Evolutionary conservation across 2,113 vertebrate genomes (phyloP), one percentile per base, ranked within the genome.

Genomic region (Odontesthes bonariensis): DNA sequence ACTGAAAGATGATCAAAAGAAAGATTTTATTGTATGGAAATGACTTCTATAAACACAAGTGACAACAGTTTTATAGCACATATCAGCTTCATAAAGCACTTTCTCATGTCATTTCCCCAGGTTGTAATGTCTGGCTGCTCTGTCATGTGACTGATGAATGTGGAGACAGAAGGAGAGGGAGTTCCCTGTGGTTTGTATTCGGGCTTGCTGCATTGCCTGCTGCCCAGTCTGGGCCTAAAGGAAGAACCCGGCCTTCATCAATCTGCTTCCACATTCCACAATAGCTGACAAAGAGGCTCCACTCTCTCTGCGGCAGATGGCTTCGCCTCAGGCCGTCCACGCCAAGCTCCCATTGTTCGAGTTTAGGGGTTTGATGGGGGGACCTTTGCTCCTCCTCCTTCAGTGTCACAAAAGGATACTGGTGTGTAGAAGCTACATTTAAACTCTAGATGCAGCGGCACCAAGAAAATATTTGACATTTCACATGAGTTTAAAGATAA

Each of bases 221-320:
- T 77, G 87, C 82, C 79, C 81, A 20, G 1, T 55, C 19, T 2
- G 58, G 81, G 88, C 88, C 88, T 89, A 52, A 91, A 92, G 93
- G 92, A 93, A 92, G 91, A 91, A 83, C 68, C 84, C 58, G 19
- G 87, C 73, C 79, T 86, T 93, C 89, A 86, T 92, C 91, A 92
- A 90, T 93, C 91, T 92, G 90, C 73, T 84, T 84, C 62, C 81
- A 78, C 93, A 95, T 95, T 94, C 93, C 92, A 89, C 86, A 85
- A 93, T 91, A 91, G 85, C 69, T 81, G 86, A 94, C 93, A 94
- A 93, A 90, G 91, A 85, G 86, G 82, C 83, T 82, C 75, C 88
- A 75, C 91, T 90, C 86, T 90, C 83, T 90, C 78, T 17, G 54
- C 52, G 86, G 91, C 93, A 94, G 94, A 94, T 95, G 94, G 93